Evolutionary conservation across 92 coral and sea anemone genomes (phyloP), one percentile per base, ranked within the genome.

Genomic region (Umimayanthus chanpuru): DNA sequence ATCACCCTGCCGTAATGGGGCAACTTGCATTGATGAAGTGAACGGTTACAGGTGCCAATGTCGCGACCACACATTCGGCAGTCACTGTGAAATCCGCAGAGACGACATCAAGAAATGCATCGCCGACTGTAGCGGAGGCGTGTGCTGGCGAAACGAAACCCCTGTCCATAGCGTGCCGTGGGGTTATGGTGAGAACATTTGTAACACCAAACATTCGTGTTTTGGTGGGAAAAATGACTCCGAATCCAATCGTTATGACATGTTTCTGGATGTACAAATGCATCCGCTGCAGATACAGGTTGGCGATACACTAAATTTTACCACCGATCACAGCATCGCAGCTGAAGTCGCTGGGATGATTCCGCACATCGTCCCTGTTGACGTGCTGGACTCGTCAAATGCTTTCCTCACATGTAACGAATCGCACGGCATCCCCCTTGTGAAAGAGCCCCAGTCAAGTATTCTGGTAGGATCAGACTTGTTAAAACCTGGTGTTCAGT

Each of bases 161-260:
- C 73, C 74, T n/a, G 41, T 85, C 2, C 76, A 94, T 16, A 49
- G 77, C 18, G 89, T 94, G 72, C 88, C 90, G 6, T 97, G 99
- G 99, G 99, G 99, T 23, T 97, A 97, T 80, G 97, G 94, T 26
- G 93, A 90, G 4, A 93, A 90, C 64, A 94, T 95, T 80, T 97
- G 99, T 72, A 94, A 96, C 77, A 97, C 98, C 6, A 90, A 90
- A 40, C 94, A 94, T 88, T 86, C 98, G 55, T 97, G 99, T 82
- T 97, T 95, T 90, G 98, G 98, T 73, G 91, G 91, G 55, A 87
- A 89, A 78, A 92, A 94, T 78, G 90, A 82, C 89, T 86, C 94
- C 32, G 90, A 89, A 67, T 53, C 92, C 25, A 81, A 95, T 65
- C 77, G 90, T 56, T 94, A 88, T 61, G 99, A 97, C 92, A 78